Evolutionary conservation across 2,113 vertebrate species (phyloP).

Genomic region (Acinonyx jubatus): DNA sequence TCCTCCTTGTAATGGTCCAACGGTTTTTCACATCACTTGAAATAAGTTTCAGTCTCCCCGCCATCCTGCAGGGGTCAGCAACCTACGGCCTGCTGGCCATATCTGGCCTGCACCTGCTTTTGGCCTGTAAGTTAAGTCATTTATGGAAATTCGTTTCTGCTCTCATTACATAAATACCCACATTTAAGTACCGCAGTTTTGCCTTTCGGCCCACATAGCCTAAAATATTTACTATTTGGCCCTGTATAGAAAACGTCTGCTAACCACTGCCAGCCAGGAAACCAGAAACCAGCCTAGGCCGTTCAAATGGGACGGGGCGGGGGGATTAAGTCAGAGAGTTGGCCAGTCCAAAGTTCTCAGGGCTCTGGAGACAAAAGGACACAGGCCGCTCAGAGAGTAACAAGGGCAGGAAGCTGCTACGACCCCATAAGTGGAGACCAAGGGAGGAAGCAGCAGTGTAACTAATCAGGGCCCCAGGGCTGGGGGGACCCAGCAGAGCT

Average conservation of each 20-base stretch:
- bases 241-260: not conserved
- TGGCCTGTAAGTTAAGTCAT: not conserved
- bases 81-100: not conserved
- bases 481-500: not conserved
- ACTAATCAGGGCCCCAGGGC: not conserved
- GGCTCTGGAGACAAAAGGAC: not conserved
- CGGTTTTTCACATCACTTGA: not conserved
- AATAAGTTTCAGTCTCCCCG: not conserved
- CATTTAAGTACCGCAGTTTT: not conserved
- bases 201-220: not conserved
- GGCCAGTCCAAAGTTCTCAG: not conserved
- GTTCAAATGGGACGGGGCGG: not conserved
- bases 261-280: not conserved
- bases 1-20: not conserved
- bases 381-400: not conserved
- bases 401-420: not conserved
- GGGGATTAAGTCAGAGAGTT: not conserved
- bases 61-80: not conserved
- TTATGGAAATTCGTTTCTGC: not conserved
- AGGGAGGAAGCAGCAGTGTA: not conserved
- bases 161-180: not conserved
- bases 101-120: not conserved
- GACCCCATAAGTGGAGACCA: not conserved
- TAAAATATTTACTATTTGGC: not conserved
- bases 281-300: not conserved